Evolutionary conservation across 1,140 invertebrate genomes (phyloP).

Genomic region (Aphis craccivora): DNA sequence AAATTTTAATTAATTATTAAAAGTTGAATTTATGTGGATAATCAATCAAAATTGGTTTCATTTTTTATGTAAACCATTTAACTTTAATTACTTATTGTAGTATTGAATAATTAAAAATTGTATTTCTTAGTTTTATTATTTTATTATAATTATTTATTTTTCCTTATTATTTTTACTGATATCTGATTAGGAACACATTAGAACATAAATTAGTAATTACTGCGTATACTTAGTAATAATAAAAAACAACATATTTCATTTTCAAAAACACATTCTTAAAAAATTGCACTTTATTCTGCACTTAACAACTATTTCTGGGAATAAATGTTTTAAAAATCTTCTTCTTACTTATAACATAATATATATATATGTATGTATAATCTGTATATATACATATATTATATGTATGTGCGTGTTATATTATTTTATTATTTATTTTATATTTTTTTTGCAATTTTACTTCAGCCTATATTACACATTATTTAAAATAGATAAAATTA

Average conservation of each 20-base stretch:
- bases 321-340: slow-evolving; percentile 39
- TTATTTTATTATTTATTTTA: background rate
- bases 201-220: background rate
- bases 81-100: slow-evolving; percentile 46
- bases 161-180: slow-evolving; percentile 10
- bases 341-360: slow-evolving; percentile 18
- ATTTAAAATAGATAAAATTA: background rate
- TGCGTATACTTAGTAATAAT: background rate
- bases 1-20: slow-evolving; percentile 26
- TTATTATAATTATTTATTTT: slow-evolving; percentile 33
- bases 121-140: slow-evolving; percentile 35
- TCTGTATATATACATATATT: background rate
- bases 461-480: slow-evolving; percentile 23
- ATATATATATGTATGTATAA: background rate
- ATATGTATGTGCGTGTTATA: background rate
- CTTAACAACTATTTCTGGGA: slow-evolving; percentile 44
- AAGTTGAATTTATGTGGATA: slow-evolving; percentile 17
- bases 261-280: background rate
- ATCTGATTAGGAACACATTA: background rate
- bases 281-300: slow-evolving; percentile 47
- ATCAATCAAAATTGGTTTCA: slow-evolving; percentile 33
- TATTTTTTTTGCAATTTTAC: slow-evolving; percentile 12
- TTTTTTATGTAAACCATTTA: background rate
- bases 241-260: background rate
- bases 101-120: slow-evolving; percentile 49